Evolutionary conservation across 2,113 vertebrate species (phyloP), one percentile per base, ranked within the genome.

Genomic region (Sturnira hondurensis): DNA sequence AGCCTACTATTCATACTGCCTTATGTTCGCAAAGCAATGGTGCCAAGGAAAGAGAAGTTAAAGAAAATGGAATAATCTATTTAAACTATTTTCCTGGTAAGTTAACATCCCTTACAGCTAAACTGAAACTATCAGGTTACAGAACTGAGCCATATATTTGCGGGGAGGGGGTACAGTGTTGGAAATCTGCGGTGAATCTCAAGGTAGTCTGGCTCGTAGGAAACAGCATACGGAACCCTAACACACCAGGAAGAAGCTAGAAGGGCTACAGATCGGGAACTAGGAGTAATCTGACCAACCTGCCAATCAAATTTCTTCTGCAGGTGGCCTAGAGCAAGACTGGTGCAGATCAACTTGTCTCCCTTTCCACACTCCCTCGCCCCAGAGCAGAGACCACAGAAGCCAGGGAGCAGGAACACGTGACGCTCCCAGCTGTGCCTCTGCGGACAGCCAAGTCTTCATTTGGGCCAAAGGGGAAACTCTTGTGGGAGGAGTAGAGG

Each of bases 11-110:
- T 99, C 93, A 97, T 96, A 96, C 65, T 99, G 97, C 99, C 99
- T 98, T 99, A 99, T 94, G 81, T 99, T 83, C 99, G 98, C 92
- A 99, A 98, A 98, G 98, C 90, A 88, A 92, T 99, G 96, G 99
- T 99, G 98, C 99, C 99, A 98, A 98, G 92, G 91, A 99, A 99
- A 98, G 98, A 98, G 71, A 99, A 98, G 95, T 97, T 98, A 97
- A 98, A 99, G 92, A 98, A 97, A 97, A 97, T 85, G 87, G 98
- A 98, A 1, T 99, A 98, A 98, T 47, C 50, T 61, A 43, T 93
- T 93, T 96, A 98, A 98, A 43, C 47, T 61, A 38, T 94, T 96
- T 98, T 85, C 85, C 86, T 85, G 95, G 98, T 98, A 97, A 98
- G 97, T 86, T n/a, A 58, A 13, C 33, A 22, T 4, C 24, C 31